Conservation (phyloP, 2,113 vertebrate genomes). For the Myanophis thanlyinensis region DNA sequence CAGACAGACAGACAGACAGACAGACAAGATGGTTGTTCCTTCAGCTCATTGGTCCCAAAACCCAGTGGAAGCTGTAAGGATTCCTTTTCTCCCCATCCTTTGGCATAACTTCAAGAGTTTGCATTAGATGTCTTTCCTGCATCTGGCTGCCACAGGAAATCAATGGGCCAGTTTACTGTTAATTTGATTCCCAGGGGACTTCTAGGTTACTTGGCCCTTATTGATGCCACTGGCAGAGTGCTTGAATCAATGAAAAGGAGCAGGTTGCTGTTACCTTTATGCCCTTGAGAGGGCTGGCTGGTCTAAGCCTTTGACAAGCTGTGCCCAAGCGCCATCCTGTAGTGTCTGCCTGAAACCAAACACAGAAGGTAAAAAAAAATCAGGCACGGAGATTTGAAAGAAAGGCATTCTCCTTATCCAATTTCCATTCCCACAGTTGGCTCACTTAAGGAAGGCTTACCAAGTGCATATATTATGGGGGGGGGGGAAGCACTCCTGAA, state of each 20-base stretch:
- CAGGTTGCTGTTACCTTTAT: neutral
- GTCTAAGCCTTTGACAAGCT: neutral
- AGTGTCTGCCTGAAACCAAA: neutral
- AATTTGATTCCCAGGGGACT: slow-evolving; percentile 5
- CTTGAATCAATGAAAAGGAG: slow-evolving; percentile 4
- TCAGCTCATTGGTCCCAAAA: neutral
- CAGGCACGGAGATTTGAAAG: neutral
- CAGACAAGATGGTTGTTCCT: neutral
- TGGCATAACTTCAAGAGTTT: neutral
- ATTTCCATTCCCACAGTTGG: neutral
- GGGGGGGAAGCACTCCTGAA: neutral
- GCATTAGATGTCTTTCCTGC: neutral
- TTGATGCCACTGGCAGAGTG: neutral
- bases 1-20: neutral
- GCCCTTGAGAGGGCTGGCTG: slow-evolving; percentile 7
- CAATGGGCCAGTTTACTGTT: slow-evolving; percentile 25
- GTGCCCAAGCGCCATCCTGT: too few species aligned
- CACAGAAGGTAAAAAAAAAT: neutral
- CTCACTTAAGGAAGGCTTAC: neutral
- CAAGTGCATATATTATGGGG: neutral
- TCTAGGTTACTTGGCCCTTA: slow-evolving; percentile 9
- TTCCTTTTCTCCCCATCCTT: neutral
- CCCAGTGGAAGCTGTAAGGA: neutral
- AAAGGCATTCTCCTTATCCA: neutral
- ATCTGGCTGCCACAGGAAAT: slow-evolving; percentile 14